Base-by-base conservation (phyloP, 1,140 invertebrate genomes). In the Liolophura sinensis region DNA sequence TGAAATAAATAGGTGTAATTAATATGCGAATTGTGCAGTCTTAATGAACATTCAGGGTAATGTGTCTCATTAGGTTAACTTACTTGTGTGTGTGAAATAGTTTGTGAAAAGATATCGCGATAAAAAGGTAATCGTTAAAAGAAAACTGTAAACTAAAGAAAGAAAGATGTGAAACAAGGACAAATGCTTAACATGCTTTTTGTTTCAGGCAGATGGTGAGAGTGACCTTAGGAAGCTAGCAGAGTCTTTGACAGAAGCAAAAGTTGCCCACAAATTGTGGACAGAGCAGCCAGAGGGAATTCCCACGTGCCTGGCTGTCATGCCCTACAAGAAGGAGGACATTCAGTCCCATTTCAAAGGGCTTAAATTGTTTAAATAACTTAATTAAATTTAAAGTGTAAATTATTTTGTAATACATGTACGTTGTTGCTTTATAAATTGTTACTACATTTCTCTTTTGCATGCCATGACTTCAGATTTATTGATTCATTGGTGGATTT, bases 201-300 rank as follows among this genome's bases (percentile, higher is more conserved):
- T 77, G 86, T 68, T 82, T 22, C 73, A 89, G 92, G 90, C 91
- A 61, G 88, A 90, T 50, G 89, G 94, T 88, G 93, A 96, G 86
- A 86, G 88, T 51, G 86, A 88, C 69, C 83, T 99, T 58, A 85
- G 85, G 47, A 87, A 88, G 72, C 80, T 97, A 3, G 86, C 89
- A 68, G 86, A 88, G 67, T 90, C 87, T 79, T 84, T 99, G 57
- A 86, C 86, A 55, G 87, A 90, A 73, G 89, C 90, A 70, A 87
- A 89, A 31, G 90, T 99, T 60, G 88, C 89, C 70, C 92, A 98
- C 82, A 97, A 97, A 84, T 77, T 98, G 22, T 99, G 97, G 97
- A 92, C 95, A 68, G 97, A 99, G 87, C 94, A 98, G 78, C 96
- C 96, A 16, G 97, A 99, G 87, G 94, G 97, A 85, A 92, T 96